These are phyloP conservation scores for Caenorhabditis tropicalis DNA, from an alignment of 1,140 invertebrate species.

Conservation along the genomic window DNA sequence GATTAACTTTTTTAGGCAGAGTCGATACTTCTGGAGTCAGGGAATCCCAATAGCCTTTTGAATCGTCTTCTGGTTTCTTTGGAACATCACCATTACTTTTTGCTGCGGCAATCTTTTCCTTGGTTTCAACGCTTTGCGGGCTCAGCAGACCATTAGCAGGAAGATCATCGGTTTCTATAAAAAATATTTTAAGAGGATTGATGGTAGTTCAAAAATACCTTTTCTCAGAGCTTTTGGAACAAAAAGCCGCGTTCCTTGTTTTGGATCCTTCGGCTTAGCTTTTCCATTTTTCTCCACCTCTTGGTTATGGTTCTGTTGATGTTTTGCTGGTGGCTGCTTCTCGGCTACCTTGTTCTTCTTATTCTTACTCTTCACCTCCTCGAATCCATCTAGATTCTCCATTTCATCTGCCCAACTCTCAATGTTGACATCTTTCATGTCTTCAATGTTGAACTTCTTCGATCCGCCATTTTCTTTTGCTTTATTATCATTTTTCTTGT, in stretches of 20 bases:
- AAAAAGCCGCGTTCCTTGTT: slow-evolving; percentile 3
- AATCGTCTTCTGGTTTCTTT: neutral
- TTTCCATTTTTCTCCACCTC: neutral
- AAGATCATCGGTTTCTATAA: slow-evolving; percentile 22
- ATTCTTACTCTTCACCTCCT: neutral
- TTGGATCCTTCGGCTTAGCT: neutral
- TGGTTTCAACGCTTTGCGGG: neutral
- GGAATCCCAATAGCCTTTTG: neutral
- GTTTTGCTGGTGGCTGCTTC: neutral
- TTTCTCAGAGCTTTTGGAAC: slow-evolving; percentile 15
- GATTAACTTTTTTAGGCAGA: neutral
- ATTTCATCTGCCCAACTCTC: slow-evolving; percentile 20
- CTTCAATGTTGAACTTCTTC: neutral
- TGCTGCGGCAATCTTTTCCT: slow-evolving; percentile 2
- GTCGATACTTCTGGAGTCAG: neutral
- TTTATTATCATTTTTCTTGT: neutral
- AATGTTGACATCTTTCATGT: neutral
- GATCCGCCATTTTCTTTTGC: neutral
- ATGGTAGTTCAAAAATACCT: neutral
- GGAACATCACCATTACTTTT: neutral
- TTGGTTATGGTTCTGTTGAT: neutral
- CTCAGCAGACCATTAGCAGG: slow-evolving; percentile 11
- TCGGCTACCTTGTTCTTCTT: neutral
- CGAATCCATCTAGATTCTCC: neutral
- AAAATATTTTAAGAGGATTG: neutral